Evolutionary conservation across 2,888 invertebrate genomes (phyloP).

Genomic region (Eupithecia insigniata): DNA sequence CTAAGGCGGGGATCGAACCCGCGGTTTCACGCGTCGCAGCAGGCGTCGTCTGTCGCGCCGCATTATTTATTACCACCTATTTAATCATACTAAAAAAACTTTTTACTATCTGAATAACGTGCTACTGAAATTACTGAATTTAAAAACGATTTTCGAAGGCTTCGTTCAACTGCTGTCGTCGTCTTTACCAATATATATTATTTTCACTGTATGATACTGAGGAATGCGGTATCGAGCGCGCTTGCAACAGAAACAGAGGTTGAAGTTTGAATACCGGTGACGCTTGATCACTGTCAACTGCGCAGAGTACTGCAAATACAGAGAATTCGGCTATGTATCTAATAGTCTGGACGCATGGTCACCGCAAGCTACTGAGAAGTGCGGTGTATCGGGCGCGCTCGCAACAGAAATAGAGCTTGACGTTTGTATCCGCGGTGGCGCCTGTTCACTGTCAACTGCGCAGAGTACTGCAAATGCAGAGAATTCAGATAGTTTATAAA

Average conservation of each 20-base stretch:
- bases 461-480: conserved; percentile 59
- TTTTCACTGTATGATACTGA: conserved; percentile 17
- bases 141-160: too few species aligned
- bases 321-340: conserved; percentile 45
- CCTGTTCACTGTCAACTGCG: conserved; percentile 83
- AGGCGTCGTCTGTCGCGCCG: too few species aligned
- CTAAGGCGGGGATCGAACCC: too few species aligned
- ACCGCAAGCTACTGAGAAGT: conserved; percentile 32
- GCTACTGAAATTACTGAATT: too few species aligned
- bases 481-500: conserved; percentile 27
- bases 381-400: conserved; percentile 63
- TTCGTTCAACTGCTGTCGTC: too few species aligned
- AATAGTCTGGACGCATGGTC: conserved; percentile 6
- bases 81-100: too few species aligned
- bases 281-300: conserved; percentile 84
- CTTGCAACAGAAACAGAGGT: conserved; percentile 80
- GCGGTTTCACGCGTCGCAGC: too few species aligned
- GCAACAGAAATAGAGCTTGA: conserved; percentile 81
- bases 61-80: too few species aligned
- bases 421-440: conserved; percentile 82
- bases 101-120: too few species aligned
- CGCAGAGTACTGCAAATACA: conserved; percentile 57
- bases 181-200: too few species aligned
- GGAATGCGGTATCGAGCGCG: conserved; percentile 56
- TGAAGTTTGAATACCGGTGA: conserved; percentile 82